A percentile compares a stretch with the other conserved stretches of the same genome.
Conservation (phyloP, 1,140 invertebrate species). For the Leptinotarsa texana region DNA sequence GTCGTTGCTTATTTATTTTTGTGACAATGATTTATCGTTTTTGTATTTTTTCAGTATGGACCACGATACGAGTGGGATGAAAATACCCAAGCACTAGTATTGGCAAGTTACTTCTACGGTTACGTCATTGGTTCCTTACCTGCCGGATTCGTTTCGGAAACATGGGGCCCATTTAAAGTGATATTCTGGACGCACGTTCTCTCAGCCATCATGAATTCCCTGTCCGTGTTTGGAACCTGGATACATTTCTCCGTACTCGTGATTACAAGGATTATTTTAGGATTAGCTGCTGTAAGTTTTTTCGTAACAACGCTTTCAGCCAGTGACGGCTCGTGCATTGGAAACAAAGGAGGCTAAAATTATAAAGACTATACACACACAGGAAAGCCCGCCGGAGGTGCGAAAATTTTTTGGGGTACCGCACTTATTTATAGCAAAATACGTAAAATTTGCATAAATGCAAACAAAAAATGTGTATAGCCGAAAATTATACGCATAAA, state of each 20-base stretch:
- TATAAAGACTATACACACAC: too few species aligned
- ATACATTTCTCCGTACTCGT: constrained; percentile 66
- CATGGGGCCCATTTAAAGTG: constrained; percentile 61
- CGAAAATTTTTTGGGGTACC: too few species aligned
- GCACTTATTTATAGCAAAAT: too few species aligned
- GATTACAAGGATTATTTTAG: constrained; percentile 66
- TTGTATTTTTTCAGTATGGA: constrained; percentile 48
- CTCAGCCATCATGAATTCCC: constrained; percentile 70
- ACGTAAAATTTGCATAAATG: too few species aligned
- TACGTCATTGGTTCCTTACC: constrained; percentile 51
- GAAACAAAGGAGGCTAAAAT: too few species aligned
- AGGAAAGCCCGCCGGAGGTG: too few species aligned
- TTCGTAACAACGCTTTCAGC: too few species aligned
- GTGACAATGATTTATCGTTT: constrained; percentile 6
- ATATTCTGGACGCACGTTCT: constrained; percentile 70
- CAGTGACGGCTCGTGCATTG: too few species aligned
- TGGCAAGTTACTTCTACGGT: constrained; percentile 73
- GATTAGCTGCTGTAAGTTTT: constrained; percentile 65
- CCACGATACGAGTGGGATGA: constrained; percentile 63
- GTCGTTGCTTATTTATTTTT: not conserved
- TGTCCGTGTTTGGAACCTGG: constrained; percentile 67
- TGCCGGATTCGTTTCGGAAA: constrained; percentile 52
- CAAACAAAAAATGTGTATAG: too few species aligned
- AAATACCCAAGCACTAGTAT: constrained; percentile 65
- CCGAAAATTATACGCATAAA: too few species aligned